phyloP scores from a whole-genome alignment of 2,113 vertebrate species.

The Psilopogon haemacephalus region DNA sequence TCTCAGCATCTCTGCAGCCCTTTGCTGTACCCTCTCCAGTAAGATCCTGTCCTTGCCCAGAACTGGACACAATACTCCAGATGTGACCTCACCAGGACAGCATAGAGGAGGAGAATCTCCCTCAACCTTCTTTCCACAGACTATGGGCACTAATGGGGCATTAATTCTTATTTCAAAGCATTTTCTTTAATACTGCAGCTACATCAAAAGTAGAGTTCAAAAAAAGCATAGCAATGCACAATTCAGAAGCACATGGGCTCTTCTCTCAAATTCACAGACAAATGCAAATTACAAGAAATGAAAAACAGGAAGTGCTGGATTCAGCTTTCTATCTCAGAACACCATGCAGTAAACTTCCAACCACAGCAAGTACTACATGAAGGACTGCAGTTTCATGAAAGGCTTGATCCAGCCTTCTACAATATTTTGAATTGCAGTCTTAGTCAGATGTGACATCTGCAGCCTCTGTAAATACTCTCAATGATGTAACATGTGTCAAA shows the following conservation, averaged over 20 bases:
- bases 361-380: background rate
- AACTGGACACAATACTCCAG: too few relatives aligned
- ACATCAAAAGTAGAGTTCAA: background rate
- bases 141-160: background rate
- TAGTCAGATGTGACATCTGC: slow-evolving; percentile 12
- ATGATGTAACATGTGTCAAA: slow-evolving; percentile 9
- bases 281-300: background rate
- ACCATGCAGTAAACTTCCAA: background rate
- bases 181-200: background rate
- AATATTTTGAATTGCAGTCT: background rate
- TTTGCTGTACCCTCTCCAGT: too few relatives aligned
- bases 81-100: too few relatives aligned
- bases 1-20: too few relatives aligned
- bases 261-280: background rate
- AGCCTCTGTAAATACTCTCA: background rate
- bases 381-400: background rate
- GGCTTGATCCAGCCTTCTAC: background rate
- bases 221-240: background rate
- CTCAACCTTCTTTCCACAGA: too few relatives aligned
- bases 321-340: slow-evolving; percentile 41
- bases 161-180: background rate
- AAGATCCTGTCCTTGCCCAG: too few relatives aligned
- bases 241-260: background rate
- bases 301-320: slow-evolving; percentile 14
- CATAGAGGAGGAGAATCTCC: too few relatives aligned